Percentiles rank a stretch among this genome's conserved stretches.
Evolutionary conservation across 2,113 vertebrate species (phyloP).

Genomic region (Chaetodon trifascialis): DNA sequence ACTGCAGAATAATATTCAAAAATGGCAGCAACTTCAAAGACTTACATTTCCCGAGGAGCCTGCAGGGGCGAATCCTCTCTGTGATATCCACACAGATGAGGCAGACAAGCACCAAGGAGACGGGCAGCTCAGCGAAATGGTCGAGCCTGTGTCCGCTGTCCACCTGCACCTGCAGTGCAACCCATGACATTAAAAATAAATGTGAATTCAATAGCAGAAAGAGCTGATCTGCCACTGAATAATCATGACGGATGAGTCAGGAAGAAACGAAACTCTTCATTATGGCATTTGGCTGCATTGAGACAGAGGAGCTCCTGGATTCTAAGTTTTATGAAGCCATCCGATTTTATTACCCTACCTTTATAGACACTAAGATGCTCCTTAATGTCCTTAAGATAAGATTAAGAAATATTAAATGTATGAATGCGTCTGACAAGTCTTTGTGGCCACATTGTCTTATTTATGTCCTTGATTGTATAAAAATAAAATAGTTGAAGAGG

Average conservation of each 20-base stretch:
- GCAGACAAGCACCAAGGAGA: constrained; percentile 85
- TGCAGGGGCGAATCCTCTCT: constrained; percentile 84
- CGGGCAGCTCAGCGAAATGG: constrained; percentile 82
- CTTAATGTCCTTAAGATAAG: constrained; percentile 1
- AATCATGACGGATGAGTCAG: constrained; percentile 21
- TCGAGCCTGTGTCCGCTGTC: constrained; percentile 54
- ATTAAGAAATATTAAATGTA: constrained; percentile 19
- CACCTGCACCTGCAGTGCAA: constrained; percentile 76
- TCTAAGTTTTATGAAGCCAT: constrained; percentile 51
- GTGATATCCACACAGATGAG: constrained; percentile 85
- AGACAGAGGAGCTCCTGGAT: background rate
- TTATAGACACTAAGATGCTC: constrained; percentile 21
- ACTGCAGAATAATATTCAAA: no score
- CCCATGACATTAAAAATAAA: background rate
- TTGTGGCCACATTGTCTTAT: constrained; percentile 14
- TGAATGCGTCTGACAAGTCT: constrained; percentile 14
- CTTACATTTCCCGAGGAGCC: constrained; percentile 81
- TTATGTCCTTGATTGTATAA: constrained; percentile 14
- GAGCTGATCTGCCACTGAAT: background rate
- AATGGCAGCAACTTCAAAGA: background rate
- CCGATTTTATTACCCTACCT: constrained; percentile 36
- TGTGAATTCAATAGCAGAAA: background rate
- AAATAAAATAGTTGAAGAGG: background rate
- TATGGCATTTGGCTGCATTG: constrained; percentile 18
- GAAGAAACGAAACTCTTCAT: constrained; percentile 17